Evolutionary conservation across 2,888 invertebrate species (phyloP).

Genomic region (Meiosimyza decipiens): DNA sequence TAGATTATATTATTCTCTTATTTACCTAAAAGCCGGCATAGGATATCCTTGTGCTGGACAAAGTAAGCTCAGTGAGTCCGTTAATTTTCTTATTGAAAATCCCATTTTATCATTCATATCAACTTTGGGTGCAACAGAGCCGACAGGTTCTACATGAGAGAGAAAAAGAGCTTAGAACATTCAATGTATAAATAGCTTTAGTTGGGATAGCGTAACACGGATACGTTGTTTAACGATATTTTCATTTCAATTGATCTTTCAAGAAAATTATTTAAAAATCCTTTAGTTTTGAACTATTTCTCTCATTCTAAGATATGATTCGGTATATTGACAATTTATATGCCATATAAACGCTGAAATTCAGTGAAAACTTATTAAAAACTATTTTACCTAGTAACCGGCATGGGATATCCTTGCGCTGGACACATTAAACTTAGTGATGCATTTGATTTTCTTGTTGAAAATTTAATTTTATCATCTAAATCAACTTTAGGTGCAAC

Average conservation of each 20-base stretch:
- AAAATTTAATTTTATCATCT: constrained; percentile 65
- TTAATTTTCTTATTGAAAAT: constrained; percentile 54
- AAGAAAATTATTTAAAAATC: too few species aligned
- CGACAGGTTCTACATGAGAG: constrained; percentile 63
- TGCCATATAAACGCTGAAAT: too few species aligned
- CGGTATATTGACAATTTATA: too few species aligned
- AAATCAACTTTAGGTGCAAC: constrained; percentile 72
- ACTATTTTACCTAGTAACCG: constrained; percentile 34
- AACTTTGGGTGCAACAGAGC: constrained; percentile 72
- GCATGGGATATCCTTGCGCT: constrained; percentile 75
- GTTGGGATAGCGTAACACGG: constrained; percentile 6
- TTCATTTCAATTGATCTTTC: too few species aligned
- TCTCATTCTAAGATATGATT: too few species aligned
- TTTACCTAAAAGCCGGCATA: constrained; percentile 57
- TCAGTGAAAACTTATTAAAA: background rate
- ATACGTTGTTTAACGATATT: too few species aligned
- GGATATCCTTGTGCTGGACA: constrained; percentile 81
- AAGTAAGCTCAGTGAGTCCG: constrained; percentile 70
- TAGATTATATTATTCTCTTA: too few species aligned
- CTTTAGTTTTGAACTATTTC: too few species aligned
- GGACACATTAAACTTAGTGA: constrained; percentile 76
- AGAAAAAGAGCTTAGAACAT: background rate
- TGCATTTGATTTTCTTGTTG: constrained; percentile 54
- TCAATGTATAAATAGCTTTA: background rate
- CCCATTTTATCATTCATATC: constrained; percentile 67